A percentile compares a stretch with the other conserved stretches of the same genome.
Conservation (phyloP, 2,888 invertebrate species). For the Lasioglossum vierecki region DNA sequence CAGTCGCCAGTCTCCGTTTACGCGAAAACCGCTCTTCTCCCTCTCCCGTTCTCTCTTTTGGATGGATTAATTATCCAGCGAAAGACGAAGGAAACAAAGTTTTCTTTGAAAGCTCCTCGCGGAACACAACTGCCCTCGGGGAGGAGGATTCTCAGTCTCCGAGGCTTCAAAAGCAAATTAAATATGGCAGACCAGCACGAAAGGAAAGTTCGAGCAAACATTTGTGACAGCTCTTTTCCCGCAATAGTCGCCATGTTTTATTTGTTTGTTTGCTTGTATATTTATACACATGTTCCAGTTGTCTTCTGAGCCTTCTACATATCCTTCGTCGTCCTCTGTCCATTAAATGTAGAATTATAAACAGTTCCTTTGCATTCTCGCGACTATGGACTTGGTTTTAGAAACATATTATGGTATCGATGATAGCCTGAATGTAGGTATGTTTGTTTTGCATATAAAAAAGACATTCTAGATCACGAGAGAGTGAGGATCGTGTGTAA, state of each 20-base stretch:
- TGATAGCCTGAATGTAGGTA: no score
- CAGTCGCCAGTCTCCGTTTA: constrained; percentile 28
- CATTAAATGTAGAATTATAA: background rate
- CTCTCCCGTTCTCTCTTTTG: constrained; percentile 8
- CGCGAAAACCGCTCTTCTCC: constrained; percentile 12
- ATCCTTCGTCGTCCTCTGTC: background rate
- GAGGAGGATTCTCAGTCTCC: constrained; percentile 7
- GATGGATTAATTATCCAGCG: constrained; percentile 43
- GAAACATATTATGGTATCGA: no score
- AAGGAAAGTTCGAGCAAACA: background rate
- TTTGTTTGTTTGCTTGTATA: background rate
- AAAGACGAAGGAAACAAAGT: constrained; percentile 32
- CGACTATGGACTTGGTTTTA: no score
- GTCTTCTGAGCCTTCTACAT: background rate
- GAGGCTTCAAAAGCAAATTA: background rate
- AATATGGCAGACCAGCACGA: background rate
- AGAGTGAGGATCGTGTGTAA: no score
- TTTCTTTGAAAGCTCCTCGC: constrained; percentile 19
- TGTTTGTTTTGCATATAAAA: no score
- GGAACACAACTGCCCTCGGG: constrained; percentile 21
- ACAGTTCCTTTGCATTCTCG: background rate
- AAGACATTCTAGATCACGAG: no score
- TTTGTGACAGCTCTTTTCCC: background rate
- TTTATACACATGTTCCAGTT: background rate
- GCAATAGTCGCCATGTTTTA: background rate